Base-by-base conservation (phyloP, 2,888 invertebrate species). In the Pristionchus entomophagus region DNA sequence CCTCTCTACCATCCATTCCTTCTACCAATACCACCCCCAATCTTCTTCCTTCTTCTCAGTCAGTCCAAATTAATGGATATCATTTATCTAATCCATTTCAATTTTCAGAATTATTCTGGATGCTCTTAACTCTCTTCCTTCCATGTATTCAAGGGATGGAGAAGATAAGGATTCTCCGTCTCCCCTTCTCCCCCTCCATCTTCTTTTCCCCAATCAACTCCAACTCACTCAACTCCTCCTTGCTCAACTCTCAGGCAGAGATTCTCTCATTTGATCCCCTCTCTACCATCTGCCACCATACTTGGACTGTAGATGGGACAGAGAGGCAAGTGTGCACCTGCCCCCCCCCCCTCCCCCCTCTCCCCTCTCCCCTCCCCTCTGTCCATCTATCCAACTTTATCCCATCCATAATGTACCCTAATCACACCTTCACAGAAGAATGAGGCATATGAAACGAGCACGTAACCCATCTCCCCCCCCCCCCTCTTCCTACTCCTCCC, bases 251-350 rank as follows among this genome's bases (percentile, higher is more conserved):
- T 84, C 84, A 35, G 32, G 17, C 41, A 82, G 38, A n/a, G 59
- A 82, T 41, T n/a, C 35, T 82, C 53, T 59, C 29, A 41, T 80
- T 38, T 80, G 38, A 80, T 80, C 51, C 51, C 51, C 26, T 77
- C 45, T 41, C 45, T 41, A 19, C 62, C 62, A 62, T 29, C 62
- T 62, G 62, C 62, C 32, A 32, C 62, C 62, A 62, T 62, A 62
- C 62, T 62, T 62, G 32, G 32, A 82, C 82, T 82, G 32, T 35
- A 22, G 49, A 38, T 12, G 82, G 35, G 59, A 41, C 8, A 56
- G 53, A 80, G 82, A 59, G 82, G n/a, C 77, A 77, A 80, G 78
- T 80, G 51, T 29, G 29, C 78, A 80, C 78, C 78, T 80, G 78
- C 78, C 41, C 51, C 51, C 35, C 51, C 35, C 29, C 26, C 53